These are phyloP conservation scores for Calameuta pallipes DNA, from an alignment of 2,888 invertebrate species.

Conservation along the genomic window DNA sequence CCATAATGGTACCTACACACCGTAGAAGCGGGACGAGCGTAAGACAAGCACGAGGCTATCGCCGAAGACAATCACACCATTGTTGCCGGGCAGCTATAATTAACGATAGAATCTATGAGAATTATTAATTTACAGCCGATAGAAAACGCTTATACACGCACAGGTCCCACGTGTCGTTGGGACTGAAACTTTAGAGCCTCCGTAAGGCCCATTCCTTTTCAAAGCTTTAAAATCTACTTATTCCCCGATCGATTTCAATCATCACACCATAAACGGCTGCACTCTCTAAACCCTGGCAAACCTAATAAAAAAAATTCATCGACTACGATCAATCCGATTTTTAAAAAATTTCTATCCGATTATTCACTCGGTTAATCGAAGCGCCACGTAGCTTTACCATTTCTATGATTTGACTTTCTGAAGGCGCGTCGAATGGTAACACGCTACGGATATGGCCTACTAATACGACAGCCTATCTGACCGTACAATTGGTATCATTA, in stretches of 20 bases:
- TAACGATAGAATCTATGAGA: constrained; percentile 59
- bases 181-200: not conserved
- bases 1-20: constrained; percentile 51
- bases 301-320: not conserved
- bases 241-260: not conserved
- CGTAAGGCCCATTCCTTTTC: not conserved
- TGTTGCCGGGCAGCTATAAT: constrained; percentile 55
- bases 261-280: not conserved
- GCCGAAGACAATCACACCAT: constrained; percentile 58
- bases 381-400: not conserved
- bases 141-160: constrained; percentile 13
- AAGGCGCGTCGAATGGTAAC: constrained; percentile 24
- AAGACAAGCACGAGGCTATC: constrained; percentile 30
- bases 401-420: constrained; percentile 23
- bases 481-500: not conserved
- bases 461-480: constrained; percentile 11
- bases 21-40: constrained; percentile 4
- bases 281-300: not conserved
- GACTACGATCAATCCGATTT: not conserved
- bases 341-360: not conserved
- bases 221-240: not conserved
- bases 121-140: constrained; percentile 57
- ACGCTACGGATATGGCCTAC: constrained; percentile 25
- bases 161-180: not conserved
- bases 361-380: not conserved